Conservation (phyloP, 1,140 invertebrate species). For the Nilaparvata lugens region DNA sequence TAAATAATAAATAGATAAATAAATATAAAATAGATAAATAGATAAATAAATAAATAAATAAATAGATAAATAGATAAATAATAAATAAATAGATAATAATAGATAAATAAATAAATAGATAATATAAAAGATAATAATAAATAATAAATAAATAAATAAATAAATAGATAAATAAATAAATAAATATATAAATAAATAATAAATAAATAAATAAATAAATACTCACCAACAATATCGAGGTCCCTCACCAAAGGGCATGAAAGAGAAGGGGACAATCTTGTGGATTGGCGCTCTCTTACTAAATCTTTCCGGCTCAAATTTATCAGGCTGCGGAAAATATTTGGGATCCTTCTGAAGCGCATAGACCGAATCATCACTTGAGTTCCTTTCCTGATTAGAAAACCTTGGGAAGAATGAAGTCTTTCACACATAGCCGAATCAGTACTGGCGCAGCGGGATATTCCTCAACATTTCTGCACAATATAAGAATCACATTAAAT, state of each 20-base stretch:
- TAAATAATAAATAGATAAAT: too few relatives aligned
- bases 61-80: too few relatives aligned
- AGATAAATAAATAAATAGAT: too few relatives aligned
- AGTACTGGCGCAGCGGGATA: constrained; percentile 36
- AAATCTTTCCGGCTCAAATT: constrained; percentile 48
- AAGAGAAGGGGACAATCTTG: constrained; percentile 32
- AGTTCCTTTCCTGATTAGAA: neutral
- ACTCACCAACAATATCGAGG: constrained; percentile 45
- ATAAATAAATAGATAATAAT: too few relatives aligned
- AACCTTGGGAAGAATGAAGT: constrained; percentile 25
- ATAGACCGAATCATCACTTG: neutral
- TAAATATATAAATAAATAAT: too few relatives aligned
- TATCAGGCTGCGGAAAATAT: constrained; percentile 46
- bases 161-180: too few relatives aligned
- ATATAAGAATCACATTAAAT: too few relatives aligned
- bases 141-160: too few relatives aligned
- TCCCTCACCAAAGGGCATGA: constrained; percentile 46
- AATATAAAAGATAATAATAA: too few relatives aligned
- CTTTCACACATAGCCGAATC: constrained; percentile 38
- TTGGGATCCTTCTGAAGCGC: constrained; percentile 48
- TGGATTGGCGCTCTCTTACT: constrained; percentile 32
- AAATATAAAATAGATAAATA: too few relatives aligned
- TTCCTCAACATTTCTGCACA: constrained; percentile 37
- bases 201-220: too few relatives aligned
- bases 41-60: too few relatives aligned